A percentile compares a stretch with the other conserved stretches of the same genome.
These are phyloP conservation scores for Zaprionus africanus DNA, from an alignment of 1,140 invertebrate genomes.

Conservation along the genomic window DNA sequence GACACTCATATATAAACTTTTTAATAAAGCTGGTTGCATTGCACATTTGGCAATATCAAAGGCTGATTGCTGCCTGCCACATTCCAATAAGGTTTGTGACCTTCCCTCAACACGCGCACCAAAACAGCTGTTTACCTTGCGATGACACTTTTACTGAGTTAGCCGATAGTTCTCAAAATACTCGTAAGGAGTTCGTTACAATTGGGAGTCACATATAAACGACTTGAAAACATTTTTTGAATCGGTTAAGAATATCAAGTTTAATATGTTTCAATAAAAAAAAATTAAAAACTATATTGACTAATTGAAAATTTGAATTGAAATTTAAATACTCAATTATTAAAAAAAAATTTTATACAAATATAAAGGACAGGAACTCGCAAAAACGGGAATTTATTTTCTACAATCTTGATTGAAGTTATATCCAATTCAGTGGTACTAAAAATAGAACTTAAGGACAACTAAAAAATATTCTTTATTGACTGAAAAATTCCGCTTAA, in stretches of 20 bases:
- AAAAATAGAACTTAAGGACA: too few relatives aligned
- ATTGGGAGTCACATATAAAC: background rate
- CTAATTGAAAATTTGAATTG: too few relatives aligned
- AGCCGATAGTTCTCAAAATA: constrained; percentile 35
- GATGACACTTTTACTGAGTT: constrained; percentile 43
- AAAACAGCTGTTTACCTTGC: constrained; percentile 59
- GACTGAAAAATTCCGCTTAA: background rate
- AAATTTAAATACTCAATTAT: too few relatives aligned
- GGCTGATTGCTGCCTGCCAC: constrained; percentile 26
- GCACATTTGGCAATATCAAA: constrained; percentile 39
- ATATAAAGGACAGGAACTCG: too few relatives aligned
- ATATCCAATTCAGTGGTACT: too few relatives aligned
- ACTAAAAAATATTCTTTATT: background rate
- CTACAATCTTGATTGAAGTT: too few relatives aligned
- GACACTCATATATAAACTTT: background rate
- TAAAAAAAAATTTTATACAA: too few relatives aligned
- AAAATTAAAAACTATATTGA: too few relatives aligned
- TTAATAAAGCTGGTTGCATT: background rate
- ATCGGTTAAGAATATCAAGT: too few relatives aligned
- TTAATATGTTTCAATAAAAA: too few relatives aligned
- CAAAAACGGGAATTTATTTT: too few relatives aligned
- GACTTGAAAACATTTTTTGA: background rate
- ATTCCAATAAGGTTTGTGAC: constrained; percentile 74
- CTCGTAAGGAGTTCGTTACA: constrained; percentile 11
- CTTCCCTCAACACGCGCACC: constrained; percentile 51